Conservation (phyloP, 2,797 vertebrate genomes). For the Passerculus sandwichensis region DNA sequence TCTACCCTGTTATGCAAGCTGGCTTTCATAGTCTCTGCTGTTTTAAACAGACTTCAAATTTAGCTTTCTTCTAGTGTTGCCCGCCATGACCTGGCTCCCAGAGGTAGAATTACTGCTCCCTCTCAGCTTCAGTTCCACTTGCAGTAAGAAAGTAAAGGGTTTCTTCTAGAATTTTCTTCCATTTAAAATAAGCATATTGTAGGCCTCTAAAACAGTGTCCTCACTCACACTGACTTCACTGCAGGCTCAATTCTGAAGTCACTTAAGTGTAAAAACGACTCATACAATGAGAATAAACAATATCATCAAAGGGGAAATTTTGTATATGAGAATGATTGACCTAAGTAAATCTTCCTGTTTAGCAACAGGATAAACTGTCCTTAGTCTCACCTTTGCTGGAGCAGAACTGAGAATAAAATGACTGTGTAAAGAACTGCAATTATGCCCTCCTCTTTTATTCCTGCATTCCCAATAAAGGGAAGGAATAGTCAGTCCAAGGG, state of each 20-base stretch:
- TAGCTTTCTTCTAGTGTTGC: not conserved
- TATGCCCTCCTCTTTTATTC: not conserved
- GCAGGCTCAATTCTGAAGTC: not conserved
- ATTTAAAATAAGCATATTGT: not conserved
- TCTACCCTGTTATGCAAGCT: constrained; percentile 50
- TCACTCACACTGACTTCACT: not conserved
- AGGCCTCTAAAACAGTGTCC: not conserved
- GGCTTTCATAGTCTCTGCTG: constrained; percentile 47
- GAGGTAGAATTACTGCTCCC: not conserved
- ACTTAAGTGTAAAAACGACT: not conserved
- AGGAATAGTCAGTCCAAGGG: not conserved
- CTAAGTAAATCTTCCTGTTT: not conserved
- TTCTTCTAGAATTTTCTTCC: constrained; percentile 38
- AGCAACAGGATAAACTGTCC: not conserved
- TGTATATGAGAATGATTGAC: not conserved
- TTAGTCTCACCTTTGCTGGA: not conserved
- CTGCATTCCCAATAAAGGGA: not conserved
- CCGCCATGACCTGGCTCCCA: not conserved
- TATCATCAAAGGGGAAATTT: not conserved
- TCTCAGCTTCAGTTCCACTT: constrained; percentile 6
- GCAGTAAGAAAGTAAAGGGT: not conserved
- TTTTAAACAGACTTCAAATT: constrained; percentile 52
- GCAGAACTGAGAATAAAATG: not conserved
- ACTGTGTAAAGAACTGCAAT: not conserved
- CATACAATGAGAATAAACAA: not conserved